phyloP scores from a whole-genome alignment of 2,888 invertebrate genomes.

The Drosophila paramelanica region DNA sequence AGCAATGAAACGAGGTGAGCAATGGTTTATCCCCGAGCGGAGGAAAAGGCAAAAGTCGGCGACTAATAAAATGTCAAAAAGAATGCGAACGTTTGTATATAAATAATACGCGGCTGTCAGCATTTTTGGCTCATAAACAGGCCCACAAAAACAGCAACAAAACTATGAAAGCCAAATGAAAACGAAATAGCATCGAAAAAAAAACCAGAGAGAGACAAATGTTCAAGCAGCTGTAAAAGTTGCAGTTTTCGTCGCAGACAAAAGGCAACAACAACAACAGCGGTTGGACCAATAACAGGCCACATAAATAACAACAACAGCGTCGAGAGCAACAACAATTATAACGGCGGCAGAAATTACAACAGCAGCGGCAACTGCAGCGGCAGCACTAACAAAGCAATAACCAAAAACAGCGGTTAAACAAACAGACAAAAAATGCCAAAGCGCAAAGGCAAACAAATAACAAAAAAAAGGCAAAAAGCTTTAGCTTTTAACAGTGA shows the following conservation, averaged over 20 bases:
- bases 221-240: slow-evolving; percentile 56
- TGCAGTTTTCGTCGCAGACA: slow-evolving; percentile 49
- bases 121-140: slow-evolving; percentile 59
- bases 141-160: slow-evolving; percentile 10
- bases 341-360: neutral
- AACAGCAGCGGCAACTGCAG: neutral
- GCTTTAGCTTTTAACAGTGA: slow-evolving; percentile 61
- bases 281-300: neutral
- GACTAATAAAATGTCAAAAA: slow-evolving; percentile 50
- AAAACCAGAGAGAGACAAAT: slow-evolving; percentile 21
- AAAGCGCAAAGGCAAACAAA: slow-evolving; percentile 39
- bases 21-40: slow-evolving; percentile 53
- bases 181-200: slow-evolving; percentile 21
- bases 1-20: slow-evolving; percentile 34
- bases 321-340: neutral
- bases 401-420: slow-evolving; percentile 12
- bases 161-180: slow-evolving; percentile 5
- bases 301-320: slow-evolving; percentile 8
- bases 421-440: slow-evolving; percentile 15
- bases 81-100: slow-evolving; percentile 43
- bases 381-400: slow-evolving; percentile 9
- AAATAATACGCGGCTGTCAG: slow-evolving; percentile 55
- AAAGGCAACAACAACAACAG: slow-evolving; percentile 22
- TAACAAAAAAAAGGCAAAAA: slow-evolving; percentile 23
- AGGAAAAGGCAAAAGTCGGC: slow-evolving; percentile 3